Percentiles rank a stretch among this genome's conserved stretches.
These are phyloP conservation scores for Venusia cambrica DNA, from an alignment of 2,888 invertebrate species.

Conservation along the genomic window DNA sequence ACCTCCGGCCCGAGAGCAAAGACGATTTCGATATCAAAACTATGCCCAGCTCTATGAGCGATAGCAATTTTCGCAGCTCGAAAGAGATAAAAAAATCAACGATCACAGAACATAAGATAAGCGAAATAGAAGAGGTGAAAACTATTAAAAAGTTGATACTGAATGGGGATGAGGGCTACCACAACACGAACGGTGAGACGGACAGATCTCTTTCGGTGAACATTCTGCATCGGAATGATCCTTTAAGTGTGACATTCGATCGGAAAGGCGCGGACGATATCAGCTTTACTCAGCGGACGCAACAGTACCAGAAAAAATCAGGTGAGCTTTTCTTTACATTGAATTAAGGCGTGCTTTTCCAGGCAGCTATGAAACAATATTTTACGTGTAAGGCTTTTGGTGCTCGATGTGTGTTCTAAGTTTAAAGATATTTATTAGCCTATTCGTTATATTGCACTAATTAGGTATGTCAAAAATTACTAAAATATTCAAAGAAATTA, in stretches of 20 bases:
- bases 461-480: too few species aligned
- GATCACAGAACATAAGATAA: constrained; percentile 67
- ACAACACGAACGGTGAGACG: constrained; percentile 24
- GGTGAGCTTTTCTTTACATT: constrained; percentile 37
- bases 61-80: constrained; percentile 56
- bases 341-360: too few species aligned
- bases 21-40: constrained; percentile 43
- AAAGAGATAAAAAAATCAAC: constrained; percentile 65
- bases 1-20: constrained; percentile 48
- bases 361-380: too few species aligned
- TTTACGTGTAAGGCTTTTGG: too few species aligned
- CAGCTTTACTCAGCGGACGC: constrained; percentile 34
- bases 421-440: too few species aligned
- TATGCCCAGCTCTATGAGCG: constrained; percentile 59
- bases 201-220: constrained; percentile 38
- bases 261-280: constrained; percentile 37
- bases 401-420: too few species aligned
- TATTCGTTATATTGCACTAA: too few species aligned
- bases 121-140: constrained; percentile 70
- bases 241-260: constrained; percentile 38
- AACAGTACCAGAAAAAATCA: constrained; percentile 28
- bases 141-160: constrained; percentile 71
- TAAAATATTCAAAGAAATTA: too few species aligned
- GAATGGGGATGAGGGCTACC: constrained; percentile 52
- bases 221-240: constrained; percentile 37